These are phyloP conservation scores for Belonocnema kinseyi DNA, from an alignment of 1,140 invertebrate species.

Conservation along the genomic window DNA sequence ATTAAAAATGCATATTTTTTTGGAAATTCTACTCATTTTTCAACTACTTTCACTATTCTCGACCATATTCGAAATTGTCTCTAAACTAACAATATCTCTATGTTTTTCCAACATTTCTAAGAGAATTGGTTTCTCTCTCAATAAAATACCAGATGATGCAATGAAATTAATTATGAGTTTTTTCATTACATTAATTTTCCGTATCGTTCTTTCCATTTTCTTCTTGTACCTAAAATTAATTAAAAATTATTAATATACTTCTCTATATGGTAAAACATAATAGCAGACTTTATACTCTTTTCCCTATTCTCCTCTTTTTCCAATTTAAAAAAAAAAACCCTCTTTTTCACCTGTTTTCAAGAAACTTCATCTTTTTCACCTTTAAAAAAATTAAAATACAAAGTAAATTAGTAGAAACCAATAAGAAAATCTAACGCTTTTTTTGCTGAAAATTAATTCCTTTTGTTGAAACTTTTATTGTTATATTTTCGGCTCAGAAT, in stretches of 20 bases:
- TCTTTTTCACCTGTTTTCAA: no score
- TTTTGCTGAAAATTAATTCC: no score
- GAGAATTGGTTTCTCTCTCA: conserved; percentile 44
- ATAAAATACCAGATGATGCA: conserved; percentile 41
- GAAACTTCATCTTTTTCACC: no score
- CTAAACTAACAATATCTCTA: conserved; percentile 52
- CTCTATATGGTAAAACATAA: conserved; percentile 10
- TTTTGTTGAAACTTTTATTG: no score
- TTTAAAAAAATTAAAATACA: no score
- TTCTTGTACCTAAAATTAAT: conserved; percentile 56
- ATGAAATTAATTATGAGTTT: conserved; percentile 63
- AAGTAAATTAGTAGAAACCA: no score
- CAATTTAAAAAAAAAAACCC: no score
- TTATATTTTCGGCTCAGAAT: no score
- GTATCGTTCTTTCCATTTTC: conserved; percentile 46
- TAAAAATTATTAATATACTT: conserved; percentile 17
- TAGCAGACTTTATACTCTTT: not conserved
- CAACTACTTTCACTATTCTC: not conserved
- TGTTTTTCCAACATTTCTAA: conserved; percentile 55
- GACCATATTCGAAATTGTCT: conserved; percentile 40
- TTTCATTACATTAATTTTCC: conserved; percentile 63
- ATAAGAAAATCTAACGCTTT: no score
- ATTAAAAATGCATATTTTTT: not conserved
- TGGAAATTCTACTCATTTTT: not conserved
- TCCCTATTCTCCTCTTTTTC: no score